These are phyloP conservation scores for Erpetoichthys calabaricus DNA, from an alignment of 2,797 vertebrate species.

Conservation along the genomic window DNA sequence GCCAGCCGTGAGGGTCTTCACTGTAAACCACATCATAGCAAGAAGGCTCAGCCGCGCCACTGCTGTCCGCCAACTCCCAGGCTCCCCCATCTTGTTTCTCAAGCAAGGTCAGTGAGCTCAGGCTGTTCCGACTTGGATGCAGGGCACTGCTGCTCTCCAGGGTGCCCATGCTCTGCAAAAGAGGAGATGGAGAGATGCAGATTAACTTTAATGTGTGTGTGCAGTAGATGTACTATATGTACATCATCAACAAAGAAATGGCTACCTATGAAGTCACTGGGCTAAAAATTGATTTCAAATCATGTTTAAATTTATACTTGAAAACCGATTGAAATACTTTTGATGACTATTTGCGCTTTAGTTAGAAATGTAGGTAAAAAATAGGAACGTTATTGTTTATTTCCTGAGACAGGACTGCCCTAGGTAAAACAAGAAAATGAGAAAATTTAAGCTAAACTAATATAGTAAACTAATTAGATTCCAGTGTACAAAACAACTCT, in stretches of 20 bases:
- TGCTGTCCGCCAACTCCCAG: conserved; percentile 57
- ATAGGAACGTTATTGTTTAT: too few species aligned
- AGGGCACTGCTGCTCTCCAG: conserved; percentile 34
- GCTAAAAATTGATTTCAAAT: too few species aligned
- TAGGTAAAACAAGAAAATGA: too few species aligned
- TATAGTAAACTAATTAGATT: too few species aligned
- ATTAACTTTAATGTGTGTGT: not conserved
- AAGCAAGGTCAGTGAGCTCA: conserved; percentile 41
- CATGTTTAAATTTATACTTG: too few species aligned
- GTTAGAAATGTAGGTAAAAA: too few species aligned
- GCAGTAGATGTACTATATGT: not conserved
- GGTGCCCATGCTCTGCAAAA: conserved; percentile 60
- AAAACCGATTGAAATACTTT: too few species aligned
- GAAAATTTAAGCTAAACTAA: too few species aligned
- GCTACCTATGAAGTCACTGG: not conserved
- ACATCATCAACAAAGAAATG: not conserved
- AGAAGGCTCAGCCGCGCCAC: conserved; percentile 68
- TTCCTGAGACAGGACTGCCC: too few species aligned
- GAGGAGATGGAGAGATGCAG: conserved; percentile 13
- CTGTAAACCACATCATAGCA: conserved; percentile 80
- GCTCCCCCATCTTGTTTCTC: conserved; percentile 41
- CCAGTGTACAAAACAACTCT: too few species aligned
- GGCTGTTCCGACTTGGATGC: conserved; percentile 38
- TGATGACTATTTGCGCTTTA: too few species aligned
- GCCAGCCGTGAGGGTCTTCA: conserved; percentile 57